Base-by-base conservation (phyloP, 2,797 vertebrate genomes). In the Threskiornis aethiopicus region DNA sequence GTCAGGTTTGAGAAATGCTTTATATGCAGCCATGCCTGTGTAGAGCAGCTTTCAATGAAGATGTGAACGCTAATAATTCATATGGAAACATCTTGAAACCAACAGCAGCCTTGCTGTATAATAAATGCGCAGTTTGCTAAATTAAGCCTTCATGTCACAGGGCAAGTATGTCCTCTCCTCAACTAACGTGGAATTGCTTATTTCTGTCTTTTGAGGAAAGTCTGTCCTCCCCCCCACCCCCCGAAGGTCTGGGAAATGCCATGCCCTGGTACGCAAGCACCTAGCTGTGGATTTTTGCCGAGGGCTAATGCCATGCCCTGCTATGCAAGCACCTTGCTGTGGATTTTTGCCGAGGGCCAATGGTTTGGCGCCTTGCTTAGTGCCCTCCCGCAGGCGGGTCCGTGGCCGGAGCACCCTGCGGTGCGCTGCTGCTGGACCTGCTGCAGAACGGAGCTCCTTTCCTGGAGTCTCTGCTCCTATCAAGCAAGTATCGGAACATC, bases 321-420 rank as follows among this genome's bases (percentile, higher is more conserved):
- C 31, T 25, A 7, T 15, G 33, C 52, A 29, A 46, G 24, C 55
- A 16, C 39, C 41, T 41, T 13, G 39, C 75, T 41, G 25, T 26
- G 58, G 35, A 11, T 47, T 65, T 72, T 55, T 11, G 52, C 67
- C 17, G 44, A 4, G 13, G 46, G 37, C 28, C 10, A 10, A 3
- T 13, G 51, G 33, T 57, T 35, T 47, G 41, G 51, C 70, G 7
- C 13, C 51, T 58, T 11, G 35, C 52, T 14, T 9, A 6, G 52
- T 3, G 37, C 21, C 31, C 3, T 35, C 35, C 44, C 31, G 1
- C 58, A 16, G 46, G 44, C 16, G 12, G 59, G 76, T 22, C 35
- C 5, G 44, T 9, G 16, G 25, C 22, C 1, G 24, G 3, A 10
- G 17, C 18, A 7, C n/a, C 5, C 2, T 1, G 10, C 3, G 29